These are phyloP conservation scores for Leptura quadrifasciata DNA, from an alignment of 2,888 invertebrate species.

Conservation along the genomic window DNA sequence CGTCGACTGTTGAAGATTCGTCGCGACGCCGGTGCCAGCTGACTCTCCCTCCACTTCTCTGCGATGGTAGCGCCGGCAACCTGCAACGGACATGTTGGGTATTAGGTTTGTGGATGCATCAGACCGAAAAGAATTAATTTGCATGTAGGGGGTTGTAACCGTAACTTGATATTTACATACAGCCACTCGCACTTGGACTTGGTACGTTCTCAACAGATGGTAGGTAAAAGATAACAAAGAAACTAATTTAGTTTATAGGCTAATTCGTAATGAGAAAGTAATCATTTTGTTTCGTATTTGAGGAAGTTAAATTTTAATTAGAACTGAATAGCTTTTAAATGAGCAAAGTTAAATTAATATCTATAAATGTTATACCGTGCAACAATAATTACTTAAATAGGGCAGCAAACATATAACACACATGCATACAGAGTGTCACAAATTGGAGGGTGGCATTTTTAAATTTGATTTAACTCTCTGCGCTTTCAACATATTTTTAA, in stretches of 20 bases:
- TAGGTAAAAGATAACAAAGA: background rate
- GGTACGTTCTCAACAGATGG: background rate
- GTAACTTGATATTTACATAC: constrained; percentile 37
- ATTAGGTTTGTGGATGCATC: constrained; percentile 62
- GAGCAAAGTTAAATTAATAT: background rate
- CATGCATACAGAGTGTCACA: too few species aligned
- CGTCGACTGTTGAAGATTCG: constrained; percentile 77
- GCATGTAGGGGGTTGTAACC: constrained; percentile 59
- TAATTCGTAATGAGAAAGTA: constrained; percentile 5
- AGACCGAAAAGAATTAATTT: constrained; percentile 68
- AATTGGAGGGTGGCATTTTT: too few species aligned
- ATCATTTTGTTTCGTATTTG: background rate
- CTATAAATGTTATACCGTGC: background rate
- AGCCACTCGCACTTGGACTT: constrained; percentile 5
- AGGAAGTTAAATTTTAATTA: background rate
- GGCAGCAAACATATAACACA: too few species aligned
- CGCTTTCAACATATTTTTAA: too few species aligned
- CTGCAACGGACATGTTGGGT: constrained; percentile 71
- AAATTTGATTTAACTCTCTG: too few species aligned
- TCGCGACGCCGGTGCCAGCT: constrained; percentile 75
- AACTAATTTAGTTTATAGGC: background rate
- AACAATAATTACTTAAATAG: too few species aligned
- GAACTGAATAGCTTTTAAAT: background rate
- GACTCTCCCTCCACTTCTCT: constrained; percentile 68
- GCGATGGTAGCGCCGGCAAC: constrained; percentile 71